Conservation (phyloP, 1,140 invertebrate genomes). For the Eupristina koningsbergeri region DNA sequence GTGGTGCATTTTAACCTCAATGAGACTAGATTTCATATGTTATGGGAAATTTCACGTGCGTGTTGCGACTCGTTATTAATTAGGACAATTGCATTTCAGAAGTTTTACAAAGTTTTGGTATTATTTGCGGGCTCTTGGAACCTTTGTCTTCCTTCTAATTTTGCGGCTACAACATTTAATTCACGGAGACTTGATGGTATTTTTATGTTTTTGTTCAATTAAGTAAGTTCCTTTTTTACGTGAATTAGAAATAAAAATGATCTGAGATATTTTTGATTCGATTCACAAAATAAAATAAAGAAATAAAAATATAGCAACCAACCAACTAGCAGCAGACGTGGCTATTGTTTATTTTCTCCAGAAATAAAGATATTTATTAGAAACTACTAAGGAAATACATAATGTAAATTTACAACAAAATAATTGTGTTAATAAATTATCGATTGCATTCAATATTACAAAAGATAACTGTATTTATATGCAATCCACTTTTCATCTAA, state of each 20-base stretch:
- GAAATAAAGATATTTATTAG: no score
- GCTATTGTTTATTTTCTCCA: no score
- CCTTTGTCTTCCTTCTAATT: background rate
- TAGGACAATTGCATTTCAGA: background rate
- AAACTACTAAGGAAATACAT: no score
- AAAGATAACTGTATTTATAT: no score
- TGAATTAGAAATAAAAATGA: no score
- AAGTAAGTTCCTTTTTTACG: background rate
- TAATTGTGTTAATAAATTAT: no score
- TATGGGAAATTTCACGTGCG: background rate
- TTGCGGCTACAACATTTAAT: background rate
- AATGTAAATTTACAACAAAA: no score
- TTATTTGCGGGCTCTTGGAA: background rate
- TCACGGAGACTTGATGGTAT: background rate
- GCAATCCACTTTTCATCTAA: no score
- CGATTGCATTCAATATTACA: no score
- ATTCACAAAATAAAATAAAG: no score
- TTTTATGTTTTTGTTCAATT: background rate
- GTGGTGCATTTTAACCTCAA: background rate
- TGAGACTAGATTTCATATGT: background rate
- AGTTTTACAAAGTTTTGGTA: background rate
- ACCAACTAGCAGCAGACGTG: no score
- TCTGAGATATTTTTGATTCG: background rate
- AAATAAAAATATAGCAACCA: no score
- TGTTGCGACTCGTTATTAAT: slow-evolving; percentile 32